Evolutionary conservation across 2,113 vertebrate genomes (phyloP), one percentile per base, ranked within the genome.

Genomic region (Misgurnus mizolepis): DNA sequence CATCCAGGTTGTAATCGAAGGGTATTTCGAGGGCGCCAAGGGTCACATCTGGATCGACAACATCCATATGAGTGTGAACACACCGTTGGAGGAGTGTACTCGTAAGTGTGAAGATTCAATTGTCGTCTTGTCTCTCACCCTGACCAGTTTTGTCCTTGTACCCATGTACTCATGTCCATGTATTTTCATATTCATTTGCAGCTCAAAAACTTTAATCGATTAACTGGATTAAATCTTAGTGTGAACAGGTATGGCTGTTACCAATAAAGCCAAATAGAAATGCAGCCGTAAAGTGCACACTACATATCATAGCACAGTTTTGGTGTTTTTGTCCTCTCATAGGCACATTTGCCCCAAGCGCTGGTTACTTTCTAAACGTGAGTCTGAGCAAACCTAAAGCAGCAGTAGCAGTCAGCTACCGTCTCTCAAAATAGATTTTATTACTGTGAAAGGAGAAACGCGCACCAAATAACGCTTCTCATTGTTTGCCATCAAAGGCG

Each of bases 1-100:
- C 74, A 58, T 11, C 60, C 87, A 99, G 98, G 95, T 99, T 69
- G 94, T 98, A 88, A 95, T 99, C 61, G 96, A 99, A 86, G 96
- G 95, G 18, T 93, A 94, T 83, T 95, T 98, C 85, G 92, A 92
- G 79, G 93, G 94, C 68, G 93, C 88, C 86, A 87, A 89, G 0
- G 97, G 96, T 90, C 94, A 96, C 88, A 94, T 99, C 49, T 95
- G 96, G 91, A 94, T 99, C 0, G 96, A 98, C 88, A 95, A 96
- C 90, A 94, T 99, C 87, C 93, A 94, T 80, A 93, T 99, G 6
- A 96, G 93, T 91, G 91, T 91, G 0, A 94, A 94, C 82, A 94
- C 94, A 41, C 95, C 96, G 0, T 91, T 96, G 89, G 95, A 96
- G 85, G 94, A 94, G 86, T 98, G 97, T 82, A 96, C 95, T 90